Conservation (phyloP, 2,888 invertebrate species). For the Napeogenes sylphis region DNA sequence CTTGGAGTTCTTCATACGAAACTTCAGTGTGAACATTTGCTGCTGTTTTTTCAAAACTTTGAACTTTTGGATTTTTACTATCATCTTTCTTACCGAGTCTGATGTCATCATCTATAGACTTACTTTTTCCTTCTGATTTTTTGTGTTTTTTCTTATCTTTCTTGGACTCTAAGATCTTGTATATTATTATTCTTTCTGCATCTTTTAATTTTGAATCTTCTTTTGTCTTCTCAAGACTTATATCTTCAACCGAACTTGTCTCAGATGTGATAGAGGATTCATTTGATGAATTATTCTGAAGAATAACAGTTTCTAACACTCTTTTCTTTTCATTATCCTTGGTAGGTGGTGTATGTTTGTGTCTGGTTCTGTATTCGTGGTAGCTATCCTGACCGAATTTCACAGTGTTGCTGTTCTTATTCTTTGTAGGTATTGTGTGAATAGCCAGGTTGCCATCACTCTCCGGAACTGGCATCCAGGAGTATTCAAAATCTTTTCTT, state of each 20-base stretch:
- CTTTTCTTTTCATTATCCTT: constrained; percentile 44
- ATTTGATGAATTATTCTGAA: constrained; percentile 39
- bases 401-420: constrained; percentile 53
- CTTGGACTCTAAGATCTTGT: constrained; percentile 61
- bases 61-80: not conserved
- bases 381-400: constrained; percentile 67
- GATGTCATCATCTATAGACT: not conserved
- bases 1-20: constrained; percentile 40
- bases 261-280: constrained; percentile 47
- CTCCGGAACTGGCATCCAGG: constrained; percentile 73
- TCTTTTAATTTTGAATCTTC: constrained; percentile 46
- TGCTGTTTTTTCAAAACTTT: not conserved
- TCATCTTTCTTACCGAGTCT: not conserved
- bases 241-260: constrained; percentile 49
- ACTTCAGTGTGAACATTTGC: constrained; percentile 30
- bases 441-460: constrained; percentile 57
- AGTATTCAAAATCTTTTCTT: constrained; percentile 57
- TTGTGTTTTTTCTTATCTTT: constrained; percentile 37
- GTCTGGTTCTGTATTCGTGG: constrained; percentile 67
- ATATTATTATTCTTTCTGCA: constrained; percentile 65
- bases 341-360: constrained; percentile 70
- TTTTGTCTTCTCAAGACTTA: constrained; percentile 33
- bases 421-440: constrained; percentile 58
- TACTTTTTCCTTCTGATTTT: constrained; percentile 7
- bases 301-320: constrained; percentile 44